Conservation (phyloP, 2,113 vertebrate genomes). For the Forbesichthys papilliferus region DNA sequence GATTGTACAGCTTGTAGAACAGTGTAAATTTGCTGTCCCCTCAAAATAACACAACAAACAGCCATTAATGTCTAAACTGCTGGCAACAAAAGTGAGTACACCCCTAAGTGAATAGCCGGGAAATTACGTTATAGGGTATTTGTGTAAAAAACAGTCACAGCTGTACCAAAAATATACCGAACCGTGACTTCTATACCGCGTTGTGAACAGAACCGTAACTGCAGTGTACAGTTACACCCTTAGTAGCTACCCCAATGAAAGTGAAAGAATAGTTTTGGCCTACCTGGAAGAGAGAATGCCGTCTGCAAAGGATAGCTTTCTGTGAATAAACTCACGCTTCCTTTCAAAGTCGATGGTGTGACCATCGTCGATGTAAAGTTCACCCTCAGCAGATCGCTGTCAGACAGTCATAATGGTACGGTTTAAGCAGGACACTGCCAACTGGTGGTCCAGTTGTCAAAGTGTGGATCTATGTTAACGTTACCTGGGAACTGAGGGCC, state of each 20-base stretch:
- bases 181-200: no score
- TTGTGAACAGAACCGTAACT: no score
- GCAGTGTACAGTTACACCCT: no score
- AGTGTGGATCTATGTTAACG: not conserved
- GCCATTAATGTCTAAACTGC: no score
- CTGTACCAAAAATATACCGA: no score
- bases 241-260: not conserved
- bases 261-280: conserved; percentile 3
- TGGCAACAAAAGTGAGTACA: no score
- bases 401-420: not conserved
- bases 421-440: not conserved
- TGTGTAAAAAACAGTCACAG: no score
- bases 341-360: conserved; percentile 84
- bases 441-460: not conserved
- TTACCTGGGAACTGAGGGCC: conserved; percentile 83
- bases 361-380: conserved; percentile 88
- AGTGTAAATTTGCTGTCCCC: no score
- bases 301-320: conserved; percentile 78
- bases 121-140: no score
- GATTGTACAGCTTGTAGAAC: no score
- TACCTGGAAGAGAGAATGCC: conserved; percentile 84
- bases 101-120: no score
- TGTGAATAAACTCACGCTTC: conserved; percentile 78
- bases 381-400: conserved; percentile 84
- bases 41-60: no score